Evolutionary conservation across 2,113 vertebrate species (phyloP).

Genomic region (Larimichthys crocea): DNA sequence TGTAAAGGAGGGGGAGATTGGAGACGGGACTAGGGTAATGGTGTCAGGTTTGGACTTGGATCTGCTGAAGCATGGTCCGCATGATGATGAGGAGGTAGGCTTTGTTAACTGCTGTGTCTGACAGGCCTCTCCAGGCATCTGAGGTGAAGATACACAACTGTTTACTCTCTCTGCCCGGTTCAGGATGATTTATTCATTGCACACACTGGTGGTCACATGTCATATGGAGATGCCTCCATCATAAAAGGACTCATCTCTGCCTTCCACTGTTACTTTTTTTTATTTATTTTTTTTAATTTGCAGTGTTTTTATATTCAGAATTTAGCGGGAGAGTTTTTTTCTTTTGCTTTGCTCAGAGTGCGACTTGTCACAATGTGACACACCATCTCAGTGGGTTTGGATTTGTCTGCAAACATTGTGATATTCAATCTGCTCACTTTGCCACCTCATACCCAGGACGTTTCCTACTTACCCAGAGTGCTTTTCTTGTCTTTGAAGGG

Average conservation of each 20-base stretch:
- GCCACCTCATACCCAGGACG: conserved; percentile 29
- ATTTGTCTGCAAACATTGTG: conserved; percentile 60
- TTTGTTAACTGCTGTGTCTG: conserved; percentile 79
- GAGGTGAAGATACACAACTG: conserved; percentile 79
- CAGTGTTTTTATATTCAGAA: conserved; percentile 58
- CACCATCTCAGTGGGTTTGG: conserved; percentile 36
- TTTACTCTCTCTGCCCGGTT: conserved; percentile 74
- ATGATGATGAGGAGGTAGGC: conserved; percentile 73
- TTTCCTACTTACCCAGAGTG: conserved; percentile 18
- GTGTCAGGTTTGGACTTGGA: conserved; percentile 75
- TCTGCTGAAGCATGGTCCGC: conserved; percentile 61
- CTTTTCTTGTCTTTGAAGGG: conserved; percentile 33
- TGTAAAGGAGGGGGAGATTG: neutral
- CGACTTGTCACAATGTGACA: conserved; percentile 61
- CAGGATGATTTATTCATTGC: conserved; percentile 85
- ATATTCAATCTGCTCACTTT: conserved; percentile 52
- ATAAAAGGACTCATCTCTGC: conserved; percentile 73
- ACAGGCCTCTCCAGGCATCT: conserved; percentile 75
- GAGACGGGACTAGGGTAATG: conserved; percentile 33
- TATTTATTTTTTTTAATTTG: conserved; percentile 40
- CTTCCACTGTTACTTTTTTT: conserved; percentile 46
- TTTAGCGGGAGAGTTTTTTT: conserved; percentile 47
- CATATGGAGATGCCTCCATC: conserved; percentile 76
- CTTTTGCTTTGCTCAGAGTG: conserved; percentile 61
- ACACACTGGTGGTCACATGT: conserved; percentile 77